These are phyloP conservation scores for Enteromius afrohamiltoni DNA, from an alignment of 2,797 vertebrate species.

Conservation along the genomic window DNA sequence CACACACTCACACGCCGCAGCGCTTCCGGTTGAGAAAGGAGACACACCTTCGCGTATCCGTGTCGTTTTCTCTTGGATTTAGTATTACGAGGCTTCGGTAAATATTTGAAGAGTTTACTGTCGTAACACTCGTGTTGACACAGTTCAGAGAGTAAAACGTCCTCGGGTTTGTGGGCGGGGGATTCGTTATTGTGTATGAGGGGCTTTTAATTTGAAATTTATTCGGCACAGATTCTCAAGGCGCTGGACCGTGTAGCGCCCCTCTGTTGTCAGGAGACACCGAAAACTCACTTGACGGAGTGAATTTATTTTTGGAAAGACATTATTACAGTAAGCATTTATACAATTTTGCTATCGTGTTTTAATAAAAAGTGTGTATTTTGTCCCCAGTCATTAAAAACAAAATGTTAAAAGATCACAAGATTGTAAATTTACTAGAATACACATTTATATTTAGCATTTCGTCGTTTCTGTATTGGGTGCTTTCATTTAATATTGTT, in stretches of 20 bases:
- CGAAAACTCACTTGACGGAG: background rate
- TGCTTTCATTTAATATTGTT: background rate
- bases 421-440: background rate
- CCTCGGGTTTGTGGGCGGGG: background rate
- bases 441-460: background rate
- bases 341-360: background rate
- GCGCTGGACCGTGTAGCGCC: background rate
- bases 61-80: background rate
- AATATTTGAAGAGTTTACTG: conserved; percentile 23
- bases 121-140: background rate
- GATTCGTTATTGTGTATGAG: background rate
- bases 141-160: background rate
- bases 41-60: conserved; percentile 24
- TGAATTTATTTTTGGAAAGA: background rate
- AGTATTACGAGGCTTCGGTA: background rate
- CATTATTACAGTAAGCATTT: background rate
- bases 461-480: background rate
- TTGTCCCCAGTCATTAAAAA: background rate
- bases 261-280: background rate
- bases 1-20: background rate
- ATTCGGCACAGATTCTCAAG: background rate
- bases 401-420: too few relatives aligned
- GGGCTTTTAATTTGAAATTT: conserved; percentile 27
- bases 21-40: conserved; percentile 7
- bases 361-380: background rate